A percentile compares a stretch with the other conserved stretches of the same genome.
Conservation (phyloP, 1,140 invertebrate species). For the Brachionus asplanchnoidis region DNA sequence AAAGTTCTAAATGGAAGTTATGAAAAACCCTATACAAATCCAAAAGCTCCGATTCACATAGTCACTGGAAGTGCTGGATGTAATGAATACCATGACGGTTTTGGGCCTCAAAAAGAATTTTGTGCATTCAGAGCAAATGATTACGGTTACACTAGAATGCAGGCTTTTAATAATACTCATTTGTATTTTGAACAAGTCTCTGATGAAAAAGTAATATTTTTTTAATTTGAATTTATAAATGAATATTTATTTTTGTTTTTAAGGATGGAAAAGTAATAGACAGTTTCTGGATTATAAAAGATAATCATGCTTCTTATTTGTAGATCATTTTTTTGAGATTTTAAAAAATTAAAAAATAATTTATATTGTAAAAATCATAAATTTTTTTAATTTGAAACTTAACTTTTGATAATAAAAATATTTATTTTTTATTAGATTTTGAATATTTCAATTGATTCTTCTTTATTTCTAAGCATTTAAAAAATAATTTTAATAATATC, state of each 20-base stretch:
- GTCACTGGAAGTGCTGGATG: slow-evolving; percentile 77
- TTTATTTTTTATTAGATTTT: too few relatives aligned
- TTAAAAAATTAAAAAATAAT: neutral
- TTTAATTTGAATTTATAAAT: neutral
- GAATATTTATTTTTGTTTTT: neutral
- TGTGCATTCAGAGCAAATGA: slow-evolving; percentile 70
- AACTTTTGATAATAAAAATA: too few relatives aligned
- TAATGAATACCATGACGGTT: slow-evolving; percentile 59
- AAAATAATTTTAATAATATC: too few relatives aligned
- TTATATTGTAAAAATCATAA: too few relatives aligned
- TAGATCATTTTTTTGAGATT: neutral
- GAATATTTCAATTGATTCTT: too few relatives aligned
- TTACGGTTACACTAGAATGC: slow-evolving; percentile 82
- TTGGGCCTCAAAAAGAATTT: slow-evolving; percentile 65
- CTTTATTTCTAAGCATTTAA: too few relatives aligned
- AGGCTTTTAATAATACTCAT: slow-evolving; percentile 75
- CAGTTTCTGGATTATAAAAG: slow-evolving; percentile 43
- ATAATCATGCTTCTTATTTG: slow-evolving; percentile 21
- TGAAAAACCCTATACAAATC: slow-evolving; percentile 71
- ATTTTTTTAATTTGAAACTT: too few relatives aligned
- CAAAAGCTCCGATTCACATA: slow-evolving; percentile 79
- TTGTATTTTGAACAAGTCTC: slow-evolving; percentile 84
- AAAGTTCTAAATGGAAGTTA: slow-evolving; percentile 64
- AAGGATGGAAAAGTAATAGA: slow-evolving; percentile 44
- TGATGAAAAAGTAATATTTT: slow-evolving; percentile 53